Conservation (phyloP, 2,888 invertebrate genomes). For the Drosophila subsilvestris region DNA sequence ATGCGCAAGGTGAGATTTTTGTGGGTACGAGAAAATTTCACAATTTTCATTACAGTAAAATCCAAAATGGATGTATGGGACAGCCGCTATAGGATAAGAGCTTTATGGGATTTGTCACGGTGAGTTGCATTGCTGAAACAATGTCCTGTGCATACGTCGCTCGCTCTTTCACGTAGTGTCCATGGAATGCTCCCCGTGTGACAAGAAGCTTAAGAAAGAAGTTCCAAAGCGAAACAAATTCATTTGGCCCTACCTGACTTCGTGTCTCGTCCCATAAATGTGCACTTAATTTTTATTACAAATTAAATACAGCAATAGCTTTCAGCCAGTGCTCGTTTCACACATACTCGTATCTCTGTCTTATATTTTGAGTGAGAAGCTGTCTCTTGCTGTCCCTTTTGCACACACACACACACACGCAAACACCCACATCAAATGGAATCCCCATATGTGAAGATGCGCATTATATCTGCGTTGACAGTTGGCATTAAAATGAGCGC, state of each 20-base stretch:
- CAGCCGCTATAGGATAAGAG: not conserved
- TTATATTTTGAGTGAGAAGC: slow-evolving; percentile 1
- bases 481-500: slow-evolving; percentile 71
- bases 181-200: too few relatives aligned
- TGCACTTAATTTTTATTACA: slow-evolving; percentile 71
- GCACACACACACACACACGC: not conserved
- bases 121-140: not conserved
- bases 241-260: slow-evolving; percentile 42
- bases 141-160: not conserved
- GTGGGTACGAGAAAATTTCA: too few relatives aligned
- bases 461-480: slow-evolving; percentile 67
- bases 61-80: not conserved
- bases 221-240: slow-evolving; percentile 1
- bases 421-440: slow-evolving; percentile 16
- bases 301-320: slow-evolving; percentile 56
- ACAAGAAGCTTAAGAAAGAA: not conserved
- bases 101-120: not conserved
- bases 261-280: slow-evolving; percentile 38
- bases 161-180: too few relatives aligned
- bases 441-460: slow-evolving; percentile 47
- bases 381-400: slow-evolving; percentile 18
- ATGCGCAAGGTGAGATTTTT: not conserved
- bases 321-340: not conserved
- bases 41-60: too few relatives aligned
- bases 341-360: not conserved